These are phyloP conservation scores for Glareola pratincola DNA, from an alignment of 2,113 vertebrate species.

Conservation along the genomic window DNA sequence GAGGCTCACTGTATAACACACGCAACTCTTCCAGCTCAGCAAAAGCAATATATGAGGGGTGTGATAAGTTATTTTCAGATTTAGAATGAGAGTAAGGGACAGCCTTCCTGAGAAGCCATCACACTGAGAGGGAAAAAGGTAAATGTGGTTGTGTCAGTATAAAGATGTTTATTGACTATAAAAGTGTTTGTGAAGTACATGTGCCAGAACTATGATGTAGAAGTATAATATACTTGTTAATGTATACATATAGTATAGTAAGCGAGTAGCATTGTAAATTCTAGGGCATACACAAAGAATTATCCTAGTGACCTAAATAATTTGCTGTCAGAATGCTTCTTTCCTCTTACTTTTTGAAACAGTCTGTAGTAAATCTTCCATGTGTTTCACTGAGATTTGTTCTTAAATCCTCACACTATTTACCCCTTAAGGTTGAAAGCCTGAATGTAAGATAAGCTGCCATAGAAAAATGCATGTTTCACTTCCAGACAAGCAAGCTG, in stretches of 20 bases:
- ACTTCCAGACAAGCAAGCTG: neutral
- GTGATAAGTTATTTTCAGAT: neutral
- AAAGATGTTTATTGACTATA: neutral
- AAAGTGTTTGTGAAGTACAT: neutral
- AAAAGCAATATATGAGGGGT: neutral
- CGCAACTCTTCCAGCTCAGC: neutral
- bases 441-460: conserved; percentile 44
- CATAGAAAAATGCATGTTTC: neutral
- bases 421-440: conserved; percentile 47
- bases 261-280: neutral
- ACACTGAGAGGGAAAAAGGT: neutral
- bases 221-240: neutral
- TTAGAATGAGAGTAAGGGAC: neutral
- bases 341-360: neutral
- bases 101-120: neutral
- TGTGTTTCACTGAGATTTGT: conserved; percentile 35
- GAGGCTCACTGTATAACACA: neutral
- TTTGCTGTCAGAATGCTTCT: neutral
- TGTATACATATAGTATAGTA: neutral
- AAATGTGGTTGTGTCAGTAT: neutral
- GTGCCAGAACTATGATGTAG: neutral
- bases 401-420: conserved; percentile 27
- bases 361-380: conserved; percentile 23
- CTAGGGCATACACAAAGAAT: neutral
- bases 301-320: conserved; percentile 48